Base-by-base conservation (phyloP, 2,797 vertebrate species). In the Sebastes alutus region DNA sequence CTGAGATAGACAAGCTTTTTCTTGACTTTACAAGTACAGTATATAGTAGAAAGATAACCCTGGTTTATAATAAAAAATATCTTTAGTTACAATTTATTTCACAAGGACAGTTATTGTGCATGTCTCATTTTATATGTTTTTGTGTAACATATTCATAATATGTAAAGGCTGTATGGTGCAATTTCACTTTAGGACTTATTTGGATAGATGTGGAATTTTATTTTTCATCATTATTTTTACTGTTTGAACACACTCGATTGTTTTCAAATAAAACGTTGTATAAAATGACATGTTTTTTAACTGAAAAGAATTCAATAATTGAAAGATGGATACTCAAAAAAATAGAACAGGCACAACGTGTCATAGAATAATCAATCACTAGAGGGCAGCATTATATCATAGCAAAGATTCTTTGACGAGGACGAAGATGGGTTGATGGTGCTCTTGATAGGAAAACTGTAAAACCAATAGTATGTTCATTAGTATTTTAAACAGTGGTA, bases 341-440 rank as follows among this genome's bases (percentile, higher is more conserved):
- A 27, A n/a, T 7, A n/a, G 22, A 35, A 8, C 14, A 33, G 33
- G 6, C 25, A 18, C 18, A 32, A 27, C 2, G 14, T 68, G 46
- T 59, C 3, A 63, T 25, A 13, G 7, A 30, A 63, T 23, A 3
- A 35, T 27, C 2, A 3, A 22, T n/a, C 73, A 74, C 72, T 55
- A 83, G 90, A 64, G 72, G 68, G 86, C 49, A 81, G 69, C 75
- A 80, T 67, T 55, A 7, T 2, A 42, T 67, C 25, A 70, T 4
- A 46, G 11, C 18, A 65, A 4, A 60, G 25, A 14, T 6, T n/a
- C 32, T 71, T 20, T 72, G 8, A 42, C 2, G 12, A 5, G 11
- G 60, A 56, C 5, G 11, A 30, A n/a, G 18, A 4, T n/a, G 33
- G 4, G 58, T 16, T 33, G 4, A 30, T n/a, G 0, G 4, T 25